These are phyloP conservation scores for Zaprionus gabonicus DNA, from an alignment of 1,140 invertebrate genomes.

Conservation along the genomic window DNA sequence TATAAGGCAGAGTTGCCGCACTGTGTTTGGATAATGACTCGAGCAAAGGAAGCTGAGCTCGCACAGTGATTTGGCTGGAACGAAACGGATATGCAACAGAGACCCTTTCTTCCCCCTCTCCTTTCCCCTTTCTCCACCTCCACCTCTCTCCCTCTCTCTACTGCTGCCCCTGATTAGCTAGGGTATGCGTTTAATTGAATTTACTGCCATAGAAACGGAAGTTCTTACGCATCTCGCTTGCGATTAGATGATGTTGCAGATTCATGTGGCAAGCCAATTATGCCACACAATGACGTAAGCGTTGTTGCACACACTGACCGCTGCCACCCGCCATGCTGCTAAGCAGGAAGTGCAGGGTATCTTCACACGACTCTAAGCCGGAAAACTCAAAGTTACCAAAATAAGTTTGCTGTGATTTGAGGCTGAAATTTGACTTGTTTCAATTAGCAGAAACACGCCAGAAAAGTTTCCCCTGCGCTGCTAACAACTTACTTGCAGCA, in stretches of 20 bases:
- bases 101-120: neutral
- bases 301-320: constrained; percentile 10
- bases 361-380: neutral
- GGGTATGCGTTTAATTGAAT: constrained; percentile 74
- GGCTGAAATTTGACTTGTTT: constrained; percentile 64
- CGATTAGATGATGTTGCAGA: constrained; percentile 76
- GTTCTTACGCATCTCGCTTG: constrained; percentile 67
- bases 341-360: constrained; percentile 63
- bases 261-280: constrained; percentile 56
- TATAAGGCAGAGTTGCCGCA: constrained; percentile 1
- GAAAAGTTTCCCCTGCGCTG: constrained; percentile 47
- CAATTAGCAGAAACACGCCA: constrained; percentile 72
- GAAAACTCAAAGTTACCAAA: neutral
- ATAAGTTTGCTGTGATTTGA: constrained; percentile 50
- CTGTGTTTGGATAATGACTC: constrained; percentile 64
- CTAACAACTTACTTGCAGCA: constrained; percentile 60
- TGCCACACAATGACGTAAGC: constrained; percentile 40
- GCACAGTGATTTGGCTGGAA: constrained; percentile 47
- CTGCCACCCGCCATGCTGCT: constrained; percentile 5
- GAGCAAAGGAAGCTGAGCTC: constrained; percentile 58
- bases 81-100: constrained; percentile 63
- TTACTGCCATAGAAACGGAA: constrained; percentile 57
- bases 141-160: neutral
- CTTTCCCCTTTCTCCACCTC: neutral
- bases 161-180: constrained; percentile 58